These are phyloP conservation scores for Homarus gammarus DNA, from an alignment of 2,888 invertebrate species.

Conservation along the genomic window DNA sequence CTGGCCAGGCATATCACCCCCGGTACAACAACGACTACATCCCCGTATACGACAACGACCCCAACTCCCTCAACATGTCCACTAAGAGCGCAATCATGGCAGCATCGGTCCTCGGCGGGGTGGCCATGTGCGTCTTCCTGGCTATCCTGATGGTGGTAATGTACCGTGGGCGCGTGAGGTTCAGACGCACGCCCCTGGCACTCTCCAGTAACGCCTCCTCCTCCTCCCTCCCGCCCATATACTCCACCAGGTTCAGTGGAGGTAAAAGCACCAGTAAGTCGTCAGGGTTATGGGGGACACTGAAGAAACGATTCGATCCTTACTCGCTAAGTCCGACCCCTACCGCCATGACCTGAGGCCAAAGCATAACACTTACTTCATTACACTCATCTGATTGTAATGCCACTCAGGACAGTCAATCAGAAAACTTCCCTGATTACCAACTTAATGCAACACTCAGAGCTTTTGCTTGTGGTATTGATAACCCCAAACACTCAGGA, in stretches of 20 bases:
- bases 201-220: slow-evolving; percentile 72
- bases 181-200: slow-evolving; percentile 53
- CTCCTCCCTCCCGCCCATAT: slow-evolving; percentile 69
- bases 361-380: too few relatives aligned
- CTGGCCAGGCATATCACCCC: background rate
- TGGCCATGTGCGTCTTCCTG: slow-evolving; percentile 72
- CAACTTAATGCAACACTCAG: too few relatives aligned
- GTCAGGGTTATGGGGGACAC: slow-evolving; percentile 74
- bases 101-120: slow-evolving; percentile 72
- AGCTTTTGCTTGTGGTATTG: too few relatives aligned
- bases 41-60: slow-evolving; percentile 48
- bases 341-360: slow-evolving; percentile 55
- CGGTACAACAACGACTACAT: slow-evolving; percentile 12
- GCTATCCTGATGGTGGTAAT: slow-evolving; percentile 75
- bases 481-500: too few relatives aligned
- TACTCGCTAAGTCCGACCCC: slow-evolving; percentile 67
- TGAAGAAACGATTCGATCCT: slow-evolving; percentile 72
- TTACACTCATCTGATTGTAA: too few relatives aligned
- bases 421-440: too few relatives aligned
- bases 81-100: slow-evolving; percentile 75
- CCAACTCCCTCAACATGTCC: slow-evolving; percentile 62
- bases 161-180: slow-evolving; percentile 58
- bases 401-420: too few relatives aligned
- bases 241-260: slow-evolving; percentile 59
- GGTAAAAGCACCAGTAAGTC: slow-evolving; percentile 56